A percentile compares a stretch with the other conserved stretches of the same genome.
These are phyloP conservation scores for Hemithea aestivaria DNA, from an alignment of 2,888 invertebrate genomes.

Conservation along the genomic window DNA sequence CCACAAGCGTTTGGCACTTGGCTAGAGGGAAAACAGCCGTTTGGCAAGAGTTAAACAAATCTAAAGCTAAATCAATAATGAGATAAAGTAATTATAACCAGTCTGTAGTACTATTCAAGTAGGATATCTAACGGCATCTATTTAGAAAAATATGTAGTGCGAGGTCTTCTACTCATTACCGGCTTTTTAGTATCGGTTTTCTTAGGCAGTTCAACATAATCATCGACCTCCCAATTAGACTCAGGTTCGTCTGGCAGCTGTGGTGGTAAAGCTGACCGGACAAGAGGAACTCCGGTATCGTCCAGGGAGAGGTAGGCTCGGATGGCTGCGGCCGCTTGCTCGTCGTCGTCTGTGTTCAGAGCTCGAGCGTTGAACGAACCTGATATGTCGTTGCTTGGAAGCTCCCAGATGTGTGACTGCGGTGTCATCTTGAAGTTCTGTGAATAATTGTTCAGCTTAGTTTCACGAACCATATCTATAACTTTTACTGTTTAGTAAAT, in stretches of 20 bases:
- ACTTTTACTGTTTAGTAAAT: too few relatives aligned
- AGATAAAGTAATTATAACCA: too few relatives aligned
- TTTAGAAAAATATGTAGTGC: constrained; percentile 2
- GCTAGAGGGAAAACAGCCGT: too few relatives aligned
- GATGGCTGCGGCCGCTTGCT: constrained; percentile 70
- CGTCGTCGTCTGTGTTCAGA: constrained; percentile 67
- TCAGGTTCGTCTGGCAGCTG: constrained; percentile 72
- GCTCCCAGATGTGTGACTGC: constrained; percentile 69
- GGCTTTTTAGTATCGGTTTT: too few relatives aligned
- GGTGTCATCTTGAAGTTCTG: constrained; percentile 82
- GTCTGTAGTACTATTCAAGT: too few relatives aligned
- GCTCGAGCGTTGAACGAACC: constrained; percentile 82
- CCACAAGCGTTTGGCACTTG: too few relatives aligned
- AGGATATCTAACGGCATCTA: too few relatives aligned
- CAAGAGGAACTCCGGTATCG: constrained; percentile 79
- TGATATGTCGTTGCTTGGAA: constrained; percentile 76
- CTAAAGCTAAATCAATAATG: too few relatives aligned
- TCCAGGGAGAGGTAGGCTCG: constrained; percentile 81
- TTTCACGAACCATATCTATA: too few relatives aligned
- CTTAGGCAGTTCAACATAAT: constrained; percentile 77
- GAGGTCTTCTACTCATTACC: constrained; percentile 3
- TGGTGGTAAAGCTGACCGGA: constrained; percentile 76
- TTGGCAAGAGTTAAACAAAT: too few relatives aligned
- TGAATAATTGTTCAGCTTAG: constrained; percentile 1
- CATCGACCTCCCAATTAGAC: constrained; percentile 82